phyloP scores from a whole-genome alignment of 2,797 vertebrate species.

The Valencia hispanica region DNA sequence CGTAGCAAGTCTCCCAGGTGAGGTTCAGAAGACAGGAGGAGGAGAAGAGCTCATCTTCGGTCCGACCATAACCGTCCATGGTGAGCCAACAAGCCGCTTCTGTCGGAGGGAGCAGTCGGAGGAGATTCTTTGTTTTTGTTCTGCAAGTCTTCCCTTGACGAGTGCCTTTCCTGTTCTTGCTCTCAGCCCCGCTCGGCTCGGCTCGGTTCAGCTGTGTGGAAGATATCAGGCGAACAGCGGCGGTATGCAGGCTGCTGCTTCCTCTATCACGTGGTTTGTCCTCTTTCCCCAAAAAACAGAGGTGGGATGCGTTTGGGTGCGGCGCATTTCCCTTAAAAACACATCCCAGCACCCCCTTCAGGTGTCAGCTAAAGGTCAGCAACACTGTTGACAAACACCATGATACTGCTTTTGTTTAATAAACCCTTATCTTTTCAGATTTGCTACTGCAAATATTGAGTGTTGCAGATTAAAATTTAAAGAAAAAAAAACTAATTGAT shows the following conservation, averaged over 20 bases:
- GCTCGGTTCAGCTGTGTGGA: slow-evolving; percentile 65
- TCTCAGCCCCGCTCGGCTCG: slow-evolving; percentile 20
- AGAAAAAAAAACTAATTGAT: neutral
- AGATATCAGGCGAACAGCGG: slow-evolving; percentile 51
- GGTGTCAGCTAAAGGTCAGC: slow-evolving; percentile 13
- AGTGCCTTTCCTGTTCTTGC: slow-evolving; percentile 14
- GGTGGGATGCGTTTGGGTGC: slow-evolving; percentile 20
- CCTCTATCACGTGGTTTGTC: slow-evolving; percentile 61
- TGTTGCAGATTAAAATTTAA: neutral
- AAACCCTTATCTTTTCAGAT: neutral
- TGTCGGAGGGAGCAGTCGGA: slow-evolving; percentile 27
- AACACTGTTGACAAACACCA: neutral
- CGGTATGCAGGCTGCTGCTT: slow-evolving; percentile 54
- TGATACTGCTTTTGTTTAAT: neutral
- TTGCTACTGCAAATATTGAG: neutral
- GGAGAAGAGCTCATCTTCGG: slow-evolving; percentile 89
- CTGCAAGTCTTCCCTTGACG: slow-evolving; percentile 53
- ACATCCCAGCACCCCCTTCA: slow-evolving; percentile 28
- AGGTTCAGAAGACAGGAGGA: slow-evolving; percentile 90
- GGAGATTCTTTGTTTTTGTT: neutral
- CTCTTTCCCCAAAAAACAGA: slow-evolving; percentile 17
- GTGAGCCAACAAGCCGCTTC: slow-evolving; percentile 63
- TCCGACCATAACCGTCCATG: slow-evolving; percentile 92
- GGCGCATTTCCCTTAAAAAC: slow-evolving; percentile 3
- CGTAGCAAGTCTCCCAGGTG: slow-evolving; percentile 92